Evolutionary conservation across 2,113 vertebrate species (phyloP), one percentile per base, ranked within the genome.

Genomic region (Tachysurus vachellii): DNA sequence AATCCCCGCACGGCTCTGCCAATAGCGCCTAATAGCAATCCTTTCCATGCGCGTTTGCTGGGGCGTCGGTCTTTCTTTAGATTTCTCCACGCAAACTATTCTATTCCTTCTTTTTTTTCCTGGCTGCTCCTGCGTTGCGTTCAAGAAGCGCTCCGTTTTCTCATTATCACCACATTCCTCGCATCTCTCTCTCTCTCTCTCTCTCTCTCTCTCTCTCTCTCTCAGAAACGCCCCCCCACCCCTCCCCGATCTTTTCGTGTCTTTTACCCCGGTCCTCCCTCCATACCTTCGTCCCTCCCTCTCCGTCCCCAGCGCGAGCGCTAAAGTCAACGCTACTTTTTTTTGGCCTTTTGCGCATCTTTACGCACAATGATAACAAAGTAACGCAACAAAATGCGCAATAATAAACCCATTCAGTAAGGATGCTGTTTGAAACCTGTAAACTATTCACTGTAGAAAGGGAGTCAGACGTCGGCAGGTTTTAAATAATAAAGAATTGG

Each of bases 81-180:
- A 14, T 86, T 80, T 73, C 57, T 84, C 19, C 14, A 53, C 47
- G 70, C 61, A 59, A 44, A 86, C 73, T 82, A 86, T 88, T 82
- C 84, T 88, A 26, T 12, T 44, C 47, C 42, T 62, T 50, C 68
- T 82, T 54, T 81, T 13, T 82, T 83, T 62, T 66, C 42, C 91
- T 89, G 75, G 70, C 80, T 84, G 84, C 89, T 89, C 83, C 68
- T 87, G 73, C 85, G 59, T 44, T 61, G 79, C 83, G 80, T 77
- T 83, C 90, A 90, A 75, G 88, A 92, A 87, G 83, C 91, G 76
- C 87, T 92, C 90, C 85, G 91, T 87, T 92, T 91, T 93, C 90
- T 93, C 91, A 92, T 94, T 94, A 93, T 88, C 89, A 59, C 91
- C 89, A 89, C 92, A 93, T 94, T 93, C 90, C 93, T 91, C 76